Evolutionary conservation across 2,797 vertebrate genomes (phyloP).

Genomic region (Hozukius guyotensis): DNA sequence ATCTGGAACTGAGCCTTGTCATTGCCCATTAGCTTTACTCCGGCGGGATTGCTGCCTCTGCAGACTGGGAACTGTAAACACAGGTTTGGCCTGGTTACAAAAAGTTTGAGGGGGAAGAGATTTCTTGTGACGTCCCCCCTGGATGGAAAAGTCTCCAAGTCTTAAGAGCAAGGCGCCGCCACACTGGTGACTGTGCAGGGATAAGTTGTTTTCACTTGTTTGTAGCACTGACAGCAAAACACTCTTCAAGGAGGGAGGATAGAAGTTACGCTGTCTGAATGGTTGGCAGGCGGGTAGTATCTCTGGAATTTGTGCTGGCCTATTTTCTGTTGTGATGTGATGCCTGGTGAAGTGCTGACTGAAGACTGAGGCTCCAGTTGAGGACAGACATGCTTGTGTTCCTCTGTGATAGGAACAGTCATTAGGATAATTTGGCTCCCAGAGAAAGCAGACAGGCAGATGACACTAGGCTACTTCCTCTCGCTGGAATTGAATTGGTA

Average conservation of each 20-base stretch:
- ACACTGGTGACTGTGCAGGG: not conserved
- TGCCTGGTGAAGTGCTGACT: constrained; percentile 14
- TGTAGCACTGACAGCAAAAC: constrained; percentile 24
- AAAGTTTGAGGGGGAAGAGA: constrained; percentile 27
- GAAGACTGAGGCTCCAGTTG: not conserved
- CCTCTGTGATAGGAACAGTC: constrained; percentile 13
- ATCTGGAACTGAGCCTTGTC: constrained; percentile 69
- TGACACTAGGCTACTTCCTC: not conserved
- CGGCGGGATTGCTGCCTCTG: constrained; percentile 31
- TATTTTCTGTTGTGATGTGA: constrained; percentile 51
- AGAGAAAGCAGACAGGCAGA: constrained; percentile 6
- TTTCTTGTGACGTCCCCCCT: constrained; percentile 23
- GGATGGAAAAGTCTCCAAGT: constrained; percentile 16
- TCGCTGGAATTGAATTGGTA: not conserved
- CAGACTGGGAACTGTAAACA: constrained; percentile 46
- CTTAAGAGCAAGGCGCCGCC: not conserved
- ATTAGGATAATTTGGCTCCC: constrained; percentile 37
- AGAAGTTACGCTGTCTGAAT: constrained; percentile 1
- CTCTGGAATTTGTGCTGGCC: constrained; percentile 50
- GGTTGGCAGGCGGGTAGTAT: constrained; percentile 22
- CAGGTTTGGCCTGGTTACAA: constrained; percentile 32
- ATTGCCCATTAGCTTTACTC: constrained; percentile 69
- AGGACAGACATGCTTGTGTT: constrained; percentile 39
- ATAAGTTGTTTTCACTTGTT: constrained; percentile 5
- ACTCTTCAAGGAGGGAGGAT: not conserved